Conservation (phyloP, 1,140 invertebrate genomes). For the Penaeus indicus region DNA sequence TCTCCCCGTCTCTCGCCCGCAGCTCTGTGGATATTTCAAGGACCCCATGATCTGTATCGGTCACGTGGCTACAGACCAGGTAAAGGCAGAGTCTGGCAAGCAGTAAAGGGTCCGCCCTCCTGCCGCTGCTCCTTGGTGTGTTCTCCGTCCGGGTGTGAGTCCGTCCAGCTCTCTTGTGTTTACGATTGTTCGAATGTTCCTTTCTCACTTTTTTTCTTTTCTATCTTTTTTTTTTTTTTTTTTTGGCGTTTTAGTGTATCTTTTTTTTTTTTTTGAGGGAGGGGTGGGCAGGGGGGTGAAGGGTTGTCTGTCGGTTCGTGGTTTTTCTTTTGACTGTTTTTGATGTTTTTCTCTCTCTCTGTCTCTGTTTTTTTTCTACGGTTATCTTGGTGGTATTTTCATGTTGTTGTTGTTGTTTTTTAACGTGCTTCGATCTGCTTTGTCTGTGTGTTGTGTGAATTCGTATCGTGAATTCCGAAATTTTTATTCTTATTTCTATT, state of each 20-base stretch:
- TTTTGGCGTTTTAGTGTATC: no score
- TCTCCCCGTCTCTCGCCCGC: background rate
- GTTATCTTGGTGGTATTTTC: background rate
- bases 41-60: constrained; percentile 90
- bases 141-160: constrained; percentile 31
- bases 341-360: constrained; percentile 11
- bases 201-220: background rate
- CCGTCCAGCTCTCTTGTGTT: background rate
- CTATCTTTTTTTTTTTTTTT: background rate
- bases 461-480: no score
- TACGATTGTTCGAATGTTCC: background rate
- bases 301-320: no score
- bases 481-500: no score
- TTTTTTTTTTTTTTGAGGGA: no score
- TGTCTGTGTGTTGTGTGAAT: background rate
- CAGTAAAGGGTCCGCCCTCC: constrained; percentile 33
- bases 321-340: no score
- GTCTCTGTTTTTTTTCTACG: background rate
- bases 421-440: background rate
- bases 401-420: background rate
- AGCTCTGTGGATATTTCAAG: constrained; percentile 86
- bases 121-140: constrained; percentile 15
- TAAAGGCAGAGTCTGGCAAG: constrained; percentile 71
- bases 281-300: no score
- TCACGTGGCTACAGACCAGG: constrained; percentile 83